phyloP scores from a whole-genome alignment of 2,797 vertebrate genomes.

The Rhinoraja longicauda region DNA sequence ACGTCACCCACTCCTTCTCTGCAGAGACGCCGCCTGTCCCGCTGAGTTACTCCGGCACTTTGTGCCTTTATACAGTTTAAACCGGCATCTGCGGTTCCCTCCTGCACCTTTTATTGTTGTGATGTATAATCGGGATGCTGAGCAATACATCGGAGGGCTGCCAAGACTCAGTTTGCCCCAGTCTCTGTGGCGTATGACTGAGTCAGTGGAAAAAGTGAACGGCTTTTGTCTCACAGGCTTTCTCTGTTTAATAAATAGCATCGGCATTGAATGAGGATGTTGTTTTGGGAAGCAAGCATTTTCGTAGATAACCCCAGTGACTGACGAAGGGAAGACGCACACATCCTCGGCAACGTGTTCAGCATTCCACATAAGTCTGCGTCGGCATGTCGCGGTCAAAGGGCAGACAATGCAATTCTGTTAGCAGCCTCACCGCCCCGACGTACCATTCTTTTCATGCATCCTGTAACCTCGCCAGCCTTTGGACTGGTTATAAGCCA shows the following conservation, averaged over 20 bases:
- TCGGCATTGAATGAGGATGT: background rate
- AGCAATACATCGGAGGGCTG: constrained; percentile 41
- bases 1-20: too few relatives aligned
- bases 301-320: constrained; percentile 46
- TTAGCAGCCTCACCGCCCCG: background rate
- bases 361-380: constrained; percentile 53
- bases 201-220: constrained; percentile 65
- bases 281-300: constrained; percentile 38
- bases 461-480: background rate
- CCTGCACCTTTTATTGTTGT: background rate
- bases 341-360: constrained; percentile 67
- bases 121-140: constrained; percentile 26
- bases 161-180: constrained; percentile 42
- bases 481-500: background rate
- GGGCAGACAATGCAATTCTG: constrained; percentile 55
- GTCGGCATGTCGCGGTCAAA: constrained; percentile 49
- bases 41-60: too few relatives aligned
- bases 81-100: too few relatives aligned
- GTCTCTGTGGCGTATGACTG: constrained; percentile 49
- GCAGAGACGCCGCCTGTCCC: too few relatives aligned
- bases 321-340: constrained; percentile 55
- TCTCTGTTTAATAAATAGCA: constrained; percentile 35
- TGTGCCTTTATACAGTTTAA: too few relatives aligned
- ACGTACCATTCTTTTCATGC: background rate
- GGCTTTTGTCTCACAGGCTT: constrained; percentile 45